Percentiles rank a stretch among this genome's conserved stretches.
Evolutionary conservation across 30 jellyfish, hydroid and myxozoan genomes (phyloP).

Genomic region (Turritopsis rubra): DNA sequence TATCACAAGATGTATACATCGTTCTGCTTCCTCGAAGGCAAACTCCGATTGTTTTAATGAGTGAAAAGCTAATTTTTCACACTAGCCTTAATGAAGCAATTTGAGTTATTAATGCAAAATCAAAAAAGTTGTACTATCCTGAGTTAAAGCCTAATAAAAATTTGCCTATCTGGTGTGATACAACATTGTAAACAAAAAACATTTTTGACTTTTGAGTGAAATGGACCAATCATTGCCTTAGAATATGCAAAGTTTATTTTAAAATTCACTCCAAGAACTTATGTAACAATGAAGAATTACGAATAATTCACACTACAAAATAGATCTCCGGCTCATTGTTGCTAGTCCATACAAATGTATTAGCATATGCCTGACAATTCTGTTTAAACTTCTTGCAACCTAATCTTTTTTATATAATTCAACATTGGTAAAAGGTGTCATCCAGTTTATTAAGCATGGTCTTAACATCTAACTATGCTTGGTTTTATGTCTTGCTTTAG

Average conservation of each 20-base stretch:
- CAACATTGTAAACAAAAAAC: not conserved
- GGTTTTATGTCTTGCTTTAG: not conserved
- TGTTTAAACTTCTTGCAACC: too few relatives aligned
- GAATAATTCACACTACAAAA: not conserved
- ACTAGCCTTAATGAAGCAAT: not conserved
- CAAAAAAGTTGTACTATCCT: not conserved
- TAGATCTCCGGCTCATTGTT: not conserved
- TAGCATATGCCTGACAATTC: not conserved
- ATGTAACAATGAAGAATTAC: not conserved
- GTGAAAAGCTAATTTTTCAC: not conserved
- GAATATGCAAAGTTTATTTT: not conserved
- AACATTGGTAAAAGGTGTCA: not conserved
- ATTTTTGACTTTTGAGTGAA: not conserved
- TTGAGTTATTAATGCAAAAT: not conserved
- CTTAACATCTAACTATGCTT: not conserved
- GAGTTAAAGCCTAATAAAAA: not conserved
- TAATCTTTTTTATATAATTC: not conserved
- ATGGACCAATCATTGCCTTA: not conserved
- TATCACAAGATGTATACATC: not conserved
- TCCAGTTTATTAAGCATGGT: not conserved
- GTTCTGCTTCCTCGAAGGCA: not conserved
- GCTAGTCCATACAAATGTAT: not conserved
- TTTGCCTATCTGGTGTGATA: not conserved
- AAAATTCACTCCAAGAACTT: not conserved
- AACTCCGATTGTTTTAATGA: not conserved